Base-by-base conservation (phyloP, 2,797 vertebrate genomes). In the Limnodromus scolopaceus region DNA sequence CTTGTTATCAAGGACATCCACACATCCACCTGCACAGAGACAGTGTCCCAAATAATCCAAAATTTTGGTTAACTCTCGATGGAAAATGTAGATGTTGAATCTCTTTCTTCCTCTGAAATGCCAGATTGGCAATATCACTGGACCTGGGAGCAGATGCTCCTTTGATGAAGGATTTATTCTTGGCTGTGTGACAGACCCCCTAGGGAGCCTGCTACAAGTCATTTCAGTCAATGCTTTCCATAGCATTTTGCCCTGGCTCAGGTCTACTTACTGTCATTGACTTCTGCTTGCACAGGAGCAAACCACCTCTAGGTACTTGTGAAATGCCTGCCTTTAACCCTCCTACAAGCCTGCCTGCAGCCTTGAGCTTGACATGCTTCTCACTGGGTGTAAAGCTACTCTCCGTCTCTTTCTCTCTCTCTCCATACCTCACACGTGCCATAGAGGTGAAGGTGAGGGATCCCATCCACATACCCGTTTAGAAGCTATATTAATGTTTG, bases 161-260 rank as follows among this genome's bases (percentile, higher is more conserved):
- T 88, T 82, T 94, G 87, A 79, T 82, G 77, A 74, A 71, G 63
- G 54, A 94, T 86, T 22, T 94, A 28, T 92, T 80, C 61, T 63
- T 89, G 77, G 58, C 77, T 53, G 25, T 60, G 15, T 46, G 77
- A 94, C 70, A 89, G 71, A 57, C 3, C 6, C 41, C 32, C 43
- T 46, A 5, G 55, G 80, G 55, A 93, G n/a, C 28, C 57, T 63
- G 36, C 58, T 74, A 58, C 27, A 38, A 66, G 70, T 91, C 60
- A 65, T 70, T 94, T 83, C 41, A 91, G 91, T 71, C 68, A 93
- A 60, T 1, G 2, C 32, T 70, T 76, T 61, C 80, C 14, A 1
- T 39, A 82, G 51, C 43, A 28, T 65, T 92, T 92, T 93, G 54
- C 70, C 48, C n/a, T 53, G 51, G 65, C 84, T 86, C 45, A 38